Base-by-base conservation (phyloP, 2,888 invertebrate genomes). In the Apodemia mormo region DNA sequence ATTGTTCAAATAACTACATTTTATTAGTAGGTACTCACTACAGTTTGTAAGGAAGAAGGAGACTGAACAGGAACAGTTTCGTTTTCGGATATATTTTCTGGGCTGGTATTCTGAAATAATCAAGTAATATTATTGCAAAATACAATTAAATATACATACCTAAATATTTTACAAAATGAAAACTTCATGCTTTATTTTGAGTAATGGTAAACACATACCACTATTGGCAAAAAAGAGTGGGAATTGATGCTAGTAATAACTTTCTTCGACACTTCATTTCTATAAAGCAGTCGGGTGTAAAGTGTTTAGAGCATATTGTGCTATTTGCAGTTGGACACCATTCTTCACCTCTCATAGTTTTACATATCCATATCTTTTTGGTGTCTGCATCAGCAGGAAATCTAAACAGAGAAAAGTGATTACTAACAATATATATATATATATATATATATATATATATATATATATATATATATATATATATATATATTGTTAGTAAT, bases 71-170 rank as follows among this genome's bases (percentile, higher is more conserved):
- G 54, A 54, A 14, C 54, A n/a, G 54, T 54, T 54, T 54, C 54
- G 54, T 54, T 54, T 54, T 54, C 54, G 22, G 54, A 54, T 54
- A 54, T 22, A 54, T 54, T 54, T 54, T 54, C 54, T 54, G 54
- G 54, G 54, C 54, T 54, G 54, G 54, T 14, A 14, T 54, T 54
- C 54, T 54, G 54, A n/a, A 54, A 54, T n/a, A 54, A 54, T 54
- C 54, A 67, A 67, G 33, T 12, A 71, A 58, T 56, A 67, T 71
- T 29, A 71, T 64, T 37, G 68, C 66, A 66, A 71, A 40, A 71
- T 29, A 54, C 43, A 54, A 54, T 54, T 52, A 52, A 52, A 52
- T 52, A 52, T 52, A 52, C 52, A 52, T 52, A n/a, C 54, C 54
- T 54, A 54, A 22, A 54, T 54, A 54, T 54, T 54, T 14, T n/a